Percentiles rank a stretch among this genome's conserved stretches.
Evolutionary conservation across 2,797 vertebrate species (phyloP).

Genomic region (Leptatherina wallacei): DNA sequence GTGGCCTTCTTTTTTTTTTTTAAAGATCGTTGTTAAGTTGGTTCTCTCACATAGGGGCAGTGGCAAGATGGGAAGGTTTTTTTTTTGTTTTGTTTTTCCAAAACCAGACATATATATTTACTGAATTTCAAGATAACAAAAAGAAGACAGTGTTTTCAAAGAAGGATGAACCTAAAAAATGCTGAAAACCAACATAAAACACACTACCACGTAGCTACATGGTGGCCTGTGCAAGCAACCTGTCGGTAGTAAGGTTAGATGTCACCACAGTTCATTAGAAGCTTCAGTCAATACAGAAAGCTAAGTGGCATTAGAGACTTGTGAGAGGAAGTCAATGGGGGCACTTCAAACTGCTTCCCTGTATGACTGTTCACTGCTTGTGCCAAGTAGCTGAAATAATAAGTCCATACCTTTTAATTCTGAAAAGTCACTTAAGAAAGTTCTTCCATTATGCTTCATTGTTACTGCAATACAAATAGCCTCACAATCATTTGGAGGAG

Average conservation of each 20-base stretch:
- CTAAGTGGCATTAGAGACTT: conserved; percentile 24
- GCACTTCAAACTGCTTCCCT: conserved; percentile 26
- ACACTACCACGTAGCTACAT: neutral
- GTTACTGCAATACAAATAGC: neutral
- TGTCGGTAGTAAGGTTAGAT: neutral
- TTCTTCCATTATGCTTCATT: neutral
- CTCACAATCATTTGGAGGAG: neutral
- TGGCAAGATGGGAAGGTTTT: neutral
- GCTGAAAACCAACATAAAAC: neutral
- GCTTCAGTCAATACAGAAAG: conserved; percentile 20
- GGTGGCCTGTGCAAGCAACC: neutral
- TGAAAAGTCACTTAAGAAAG: neutral
- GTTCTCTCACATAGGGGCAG: neutral
- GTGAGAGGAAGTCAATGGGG: conserved; percentile 35
- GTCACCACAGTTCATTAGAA: conserved; percentile 18
- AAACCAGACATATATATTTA: neutral
- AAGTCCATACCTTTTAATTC: accelerated
- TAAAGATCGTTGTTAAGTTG: neutral
- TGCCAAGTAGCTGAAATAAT: conserved; percentile 5
- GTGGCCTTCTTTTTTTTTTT: neutral
- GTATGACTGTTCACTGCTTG: conserved; percentile 9
- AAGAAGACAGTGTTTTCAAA: neutral
- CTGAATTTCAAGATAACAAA: neutral
- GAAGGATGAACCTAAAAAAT: neutral
- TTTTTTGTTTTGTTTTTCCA: neutral